Percentiles rank a stretch among this genome's conserved stretches.
phyloP scores from a whole-genome alignment of 2,797 vertebrate species.

The Gila robusta region DNA sequence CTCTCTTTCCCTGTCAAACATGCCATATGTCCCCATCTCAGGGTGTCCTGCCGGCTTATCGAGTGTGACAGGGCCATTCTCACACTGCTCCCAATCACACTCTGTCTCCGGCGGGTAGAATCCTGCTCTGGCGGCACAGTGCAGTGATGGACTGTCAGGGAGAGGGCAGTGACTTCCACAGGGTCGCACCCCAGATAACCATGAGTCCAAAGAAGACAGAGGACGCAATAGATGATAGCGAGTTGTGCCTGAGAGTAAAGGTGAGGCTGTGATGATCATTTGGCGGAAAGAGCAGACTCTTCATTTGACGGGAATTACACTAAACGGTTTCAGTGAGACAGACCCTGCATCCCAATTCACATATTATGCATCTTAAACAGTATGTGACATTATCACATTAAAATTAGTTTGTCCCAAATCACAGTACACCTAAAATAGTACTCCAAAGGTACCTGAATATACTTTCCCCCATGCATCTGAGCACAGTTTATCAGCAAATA shows the following conservation, averaged over 20 bases:
- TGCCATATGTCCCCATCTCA: conserved; percentile 85
- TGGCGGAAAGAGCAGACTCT: background rate
- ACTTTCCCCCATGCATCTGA: background rate
- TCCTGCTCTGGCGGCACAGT: conserved; percentile 70
- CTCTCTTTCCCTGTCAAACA: conserved; percentile 84
- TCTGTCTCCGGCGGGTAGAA: conserved; percentile 73
- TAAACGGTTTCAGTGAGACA: background rate
- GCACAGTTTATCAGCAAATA: background rate
- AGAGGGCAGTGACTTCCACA: conserved; percentile 75
- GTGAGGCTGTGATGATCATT: conserved; percentile 27
- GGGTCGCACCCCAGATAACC: conserved; percentile 72
- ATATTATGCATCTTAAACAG: background rate
- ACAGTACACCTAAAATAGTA: background rate
- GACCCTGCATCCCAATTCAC: background rate
- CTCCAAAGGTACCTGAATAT: background rate
- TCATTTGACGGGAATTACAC: conserved; percentile 18
- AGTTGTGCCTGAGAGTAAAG: conserved; percentile 39
- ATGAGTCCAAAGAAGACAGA: conserved; percentile 67
- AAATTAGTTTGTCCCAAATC: background rate
- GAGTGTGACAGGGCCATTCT: conserved; percentile 86
- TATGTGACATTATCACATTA: background rate
- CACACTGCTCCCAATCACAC: conserved; percentile 84
- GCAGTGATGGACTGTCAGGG: conserved; percentile 82
- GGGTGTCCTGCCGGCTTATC: conserved; percentile 83
- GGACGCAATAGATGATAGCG: conserved; percentile 69